Evolutionary conservation across 2,888 invertebrate genomes (phyloP).

Genomic region (Brachyptera putata): DNA sequence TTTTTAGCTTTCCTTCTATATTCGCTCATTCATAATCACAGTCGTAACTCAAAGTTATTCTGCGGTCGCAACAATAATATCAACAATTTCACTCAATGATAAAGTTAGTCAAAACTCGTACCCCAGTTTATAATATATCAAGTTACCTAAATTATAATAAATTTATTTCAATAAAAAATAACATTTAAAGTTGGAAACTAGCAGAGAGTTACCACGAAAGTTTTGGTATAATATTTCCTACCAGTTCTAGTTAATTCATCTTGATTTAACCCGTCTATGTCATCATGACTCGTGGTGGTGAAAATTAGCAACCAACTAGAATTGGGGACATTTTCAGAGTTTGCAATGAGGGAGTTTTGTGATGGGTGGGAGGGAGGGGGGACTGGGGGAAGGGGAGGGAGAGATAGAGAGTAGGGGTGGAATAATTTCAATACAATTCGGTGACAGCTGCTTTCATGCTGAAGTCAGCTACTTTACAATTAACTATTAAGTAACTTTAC

Average conservation of each 20-base stretch:
- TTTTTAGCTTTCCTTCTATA: too few relatives aligned
- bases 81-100: too few relatives aligned
- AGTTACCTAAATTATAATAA: too few relatives aligned
- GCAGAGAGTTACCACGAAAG: background rate
- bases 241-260: slow-evolving; percentile 20
- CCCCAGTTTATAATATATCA: too few relatives aligned
- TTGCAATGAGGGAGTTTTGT: slow-evolving; percentile 6
- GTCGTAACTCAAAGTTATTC: too few relatives aligned
- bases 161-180: slow-evolving; percentile 5
- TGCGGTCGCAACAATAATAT: too few relatives aligned
- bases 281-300: slow-evolving; percentile 13
- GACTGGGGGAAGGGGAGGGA: too few relatives aligned
- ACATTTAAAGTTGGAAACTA: background rate
- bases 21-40: too few relatives aligned
- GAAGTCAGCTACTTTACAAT: slow-evolving; percentile 7
- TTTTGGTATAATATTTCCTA: slow-evolving; percentile 9
- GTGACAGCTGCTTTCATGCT: slow-evolving; percentile 13
- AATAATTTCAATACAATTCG: slow-evolving; percentile 18
- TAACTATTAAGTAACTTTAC: slow-evolving; percentile 11
- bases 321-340: slow-evolving; percentile 14
- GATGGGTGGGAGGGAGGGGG: too few relatives aligned
- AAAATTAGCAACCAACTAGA: slow-evolving; percentile 9
- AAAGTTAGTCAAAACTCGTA: too few relatives aligned
- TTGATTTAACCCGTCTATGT: slow-evolving; percentile 13
- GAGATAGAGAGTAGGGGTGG: too few relatives aligned